Evolutionary conservation across 2,113 vertebrate genomes (phyloP).

Genomic region (Mobula hypostoma): DNA sequence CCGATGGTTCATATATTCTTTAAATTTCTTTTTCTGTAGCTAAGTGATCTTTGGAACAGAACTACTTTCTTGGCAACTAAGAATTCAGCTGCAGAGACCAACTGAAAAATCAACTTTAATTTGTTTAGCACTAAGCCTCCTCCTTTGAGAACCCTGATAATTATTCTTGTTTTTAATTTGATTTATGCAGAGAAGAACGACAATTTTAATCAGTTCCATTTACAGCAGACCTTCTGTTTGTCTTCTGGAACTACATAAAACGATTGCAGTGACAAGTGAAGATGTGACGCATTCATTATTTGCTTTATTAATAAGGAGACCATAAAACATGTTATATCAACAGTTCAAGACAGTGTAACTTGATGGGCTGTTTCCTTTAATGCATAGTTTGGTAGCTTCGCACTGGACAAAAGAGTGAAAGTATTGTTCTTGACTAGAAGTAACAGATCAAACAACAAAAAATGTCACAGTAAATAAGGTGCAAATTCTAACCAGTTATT

Average conservation of each 20-base stretch:
- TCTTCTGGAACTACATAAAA: slow-evolving; percentile 25
- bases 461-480: background rate
- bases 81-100: slow-evolving; percentile 9
- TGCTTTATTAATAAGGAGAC: background rate
- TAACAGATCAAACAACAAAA: slow-evolving; percentile 3
- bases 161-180: slow-evolving; percentile 28
- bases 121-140: slow-evolving; percentile 12
- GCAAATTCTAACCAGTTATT: background rate
- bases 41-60: background rate
- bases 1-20: background rate
- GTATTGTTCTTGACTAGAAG: background rate
- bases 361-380: slow-evolving; percentile 17
- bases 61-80: background rate
- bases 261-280: background rate
- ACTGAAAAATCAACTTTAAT: slow-evolving; percentile 29
- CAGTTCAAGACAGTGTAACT: background rate
- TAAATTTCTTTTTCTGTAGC: background rate
- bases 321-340: slow-evolving; percentile 22
- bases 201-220: slow-evolving; percentile 6
- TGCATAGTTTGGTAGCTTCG: background rate
- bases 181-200: background rate
- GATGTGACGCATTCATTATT: slow-evolving; percentile 23
- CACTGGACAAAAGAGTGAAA: background rate
- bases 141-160: slow-evolving; percentile 30
- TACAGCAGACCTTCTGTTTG: slow-evolving; percentile 21